Percentiles rank a stretch among this genome's conserved stretches.
These are phyloP conservation scores for Corbicula japonica DNA, from an alignment of 2,888 invertebrate genomes.

Conservation along the genomic window DNA sequence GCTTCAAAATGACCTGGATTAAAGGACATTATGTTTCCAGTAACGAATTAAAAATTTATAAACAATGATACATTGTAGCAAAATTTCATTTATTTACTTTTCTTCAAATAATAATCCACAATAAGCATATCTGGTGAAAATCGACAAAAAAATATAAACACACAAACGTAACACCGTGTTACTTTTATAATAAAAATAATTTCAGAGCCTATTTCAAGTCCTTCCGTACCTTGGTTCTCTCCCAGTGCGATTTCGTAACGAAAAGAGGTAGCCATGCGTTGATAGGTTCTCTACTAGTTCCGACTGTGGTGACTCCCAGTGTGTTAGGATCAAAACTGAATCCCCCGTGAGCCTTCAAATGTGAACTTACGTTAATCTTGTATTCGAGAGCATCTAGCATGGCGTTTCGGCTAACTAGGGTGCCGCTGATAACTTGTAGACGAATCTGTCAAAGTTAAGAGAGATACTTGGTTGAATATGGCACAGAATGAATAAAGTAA, in stretches of 20 bases:
- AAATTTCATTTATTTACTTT: no score
- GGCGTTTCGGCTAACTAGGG: conserved; percentile 70
- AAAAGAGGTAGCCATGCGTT: conserved; percentile 78
- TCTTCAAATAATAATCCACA: no score
- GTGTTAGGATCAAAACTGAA: conserved; percentile 64
- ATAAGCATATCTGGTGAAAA: no score
- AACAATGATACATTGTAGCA: neutral
- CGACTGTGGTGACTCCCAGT: conserved; percentile 72
- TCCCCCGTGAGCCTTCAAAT: conserved; percentile 74
- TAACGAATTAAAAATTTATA: neutral
- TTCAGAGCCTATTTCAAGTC: no score
- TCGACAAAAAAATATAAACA: no score
- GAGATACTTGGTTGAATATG: no score
- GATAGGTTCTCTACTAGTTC: conserved; percentile 74
- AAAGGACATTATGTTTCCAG: no score
- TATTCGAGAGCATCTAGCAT: conserved; percentile 75
- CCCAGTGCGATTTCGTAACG: conserved; percentile 71
- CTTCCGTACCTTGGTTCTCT: conserved; percentile 76
- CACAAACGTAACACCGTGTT: no score
- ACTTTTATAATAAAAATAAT: no score
- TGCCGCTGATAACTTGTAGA: conserved; percentile 71
- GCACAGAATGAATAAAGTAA: no score
- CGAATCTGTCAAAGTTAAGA: conserved; percentile 69
- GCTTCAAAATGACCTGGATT: conserved; percentile 68
- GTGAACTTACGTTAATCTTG: conserved; percentile 73